Base-by-base conservation (phyloP, 2,113 vertebrate species). In the Sisor rabdophorus region DNA sequence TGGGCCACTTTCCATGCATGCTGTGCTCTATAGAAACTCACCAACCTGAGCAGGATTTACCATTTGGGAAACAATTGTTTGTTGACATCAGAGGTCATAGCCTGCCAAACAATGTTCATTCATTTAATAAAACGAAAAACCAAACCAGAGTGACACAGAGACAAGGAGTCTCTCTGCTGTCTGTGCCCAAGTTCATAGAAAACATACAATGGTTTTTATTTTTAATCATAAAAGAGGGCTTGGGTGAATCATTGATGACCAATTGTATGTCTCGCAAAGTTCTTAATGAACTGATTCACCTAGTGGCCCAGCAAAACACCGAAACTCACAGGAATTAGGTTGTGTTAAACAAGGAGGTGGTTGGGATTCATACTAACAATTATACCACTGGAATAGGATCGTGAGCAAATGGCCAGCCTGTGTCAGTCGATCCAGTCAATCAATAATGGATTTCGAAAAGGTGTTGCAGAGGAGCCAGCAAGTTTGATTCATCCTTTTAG, bases 231-330 rank as follows among this genome's bases (percentile, higher is more conserved):
- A 83, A 88, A 83, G 78, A 86, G 79, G 2, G 80, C 80, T 79
- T 85, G 84, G 55, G 83, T 87, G 78, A 91, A 89, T 86, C 82
- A 87, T 85, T 89, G 84, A 88, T 87, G 32, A 82, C 83, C 76
- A 73, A 83, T 77, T 32, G 58, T 78, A 81, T 80, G 85, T 74
- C 69, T 80, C 78, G 71, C 73, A 68, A 79, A 69, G 76, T 73
- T 80, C 77, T 81, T 79, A 73, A 82, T 85, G 50, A 79, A 73
- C 76, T 28, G 75, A 79, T 52, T 77, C 67, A 59, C 40, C 32
- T 15, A 5, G 28, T 19, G 2, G 16, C 55, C 26, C 32, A n/a
- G 52, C 65, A 75, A 36, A 40, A n/a, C 47, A 76, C 17, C 9
- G 13, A 68, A n/a, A 60, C 9, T 48, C 19, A 30, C 44, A 28